Conservation (phyloP, 1,140 invertebrate genomes). For the Drosophila takahashii region DNA sequence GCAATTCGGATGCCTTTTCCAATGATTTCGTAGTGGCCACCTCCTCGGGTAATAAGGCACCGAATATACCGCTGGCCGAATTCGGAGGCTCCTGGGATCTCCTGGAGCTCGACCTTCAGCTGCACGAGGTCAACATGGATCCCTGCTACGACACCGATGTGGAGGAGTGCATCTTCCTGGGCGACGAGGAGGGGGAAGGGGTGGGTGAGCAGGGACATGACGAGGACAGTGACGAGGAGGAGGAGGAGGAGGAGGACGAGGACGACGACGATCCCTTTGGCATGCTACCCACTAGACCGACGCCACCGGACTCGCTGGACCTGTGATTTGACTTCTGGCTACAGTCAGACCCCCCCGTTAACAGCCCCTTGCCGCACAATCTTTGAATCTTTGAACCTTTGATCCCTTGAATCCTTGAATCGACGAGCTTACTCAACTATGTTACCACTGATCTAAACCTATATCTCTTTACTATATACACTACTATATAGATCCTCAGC, state of each 20-base stretch:
- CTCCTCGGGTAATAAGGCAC: constrained; percentile 6
- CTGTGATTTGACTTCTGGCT: constrained; percentile 85
- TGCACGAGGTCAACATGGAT: constrained; percentile 83
- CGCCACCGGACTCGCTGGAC: constrained; percentile 84
- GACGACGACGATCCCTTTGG: constrained; percentile 82
- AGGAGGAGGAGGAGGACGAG: constrained; percentile 67
- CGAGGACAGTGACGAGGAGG: constrained; percentile 72
- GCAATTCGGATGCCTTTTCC: constrained; percentile 81
- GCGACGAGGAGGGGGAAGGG: constrained; percentile 64
- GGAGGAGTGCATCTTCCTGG: constrained; percentile 87
- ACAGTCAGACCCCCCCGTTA: constrained; percentile 34
- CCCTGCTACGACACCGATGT: constrained; percentile 85
- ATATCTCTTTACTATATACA: background rate
- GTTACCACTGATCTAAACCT: constrained; percentile 40
- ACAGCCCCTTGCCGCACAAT: constrained; percentile 50
- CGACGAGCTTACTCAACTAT: constrained; percentile 65
- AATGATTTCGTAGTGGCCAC: constrained; percentile 77
- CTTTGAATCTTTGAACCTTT: constrained; percentile 29
- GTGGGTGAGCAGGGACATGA: constrained; percentile 67
- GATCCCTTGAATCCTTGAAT: background rate
- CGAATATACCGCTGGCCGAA: constrained; percentile 71
- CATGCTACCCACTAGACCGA: constrained; percentile 79
- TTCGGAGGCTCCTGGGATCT: constrained; percentile 84
- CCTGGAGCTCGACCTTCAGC: constrained; percentile 79
- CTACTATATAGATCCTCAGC: constrained; percentile 1